Evolutionary conservation across 2,113 vertebrate species (phyloP), one percentile per base, ranked within the genome.

Genomic region (Phasianus colchicus): DNA sequence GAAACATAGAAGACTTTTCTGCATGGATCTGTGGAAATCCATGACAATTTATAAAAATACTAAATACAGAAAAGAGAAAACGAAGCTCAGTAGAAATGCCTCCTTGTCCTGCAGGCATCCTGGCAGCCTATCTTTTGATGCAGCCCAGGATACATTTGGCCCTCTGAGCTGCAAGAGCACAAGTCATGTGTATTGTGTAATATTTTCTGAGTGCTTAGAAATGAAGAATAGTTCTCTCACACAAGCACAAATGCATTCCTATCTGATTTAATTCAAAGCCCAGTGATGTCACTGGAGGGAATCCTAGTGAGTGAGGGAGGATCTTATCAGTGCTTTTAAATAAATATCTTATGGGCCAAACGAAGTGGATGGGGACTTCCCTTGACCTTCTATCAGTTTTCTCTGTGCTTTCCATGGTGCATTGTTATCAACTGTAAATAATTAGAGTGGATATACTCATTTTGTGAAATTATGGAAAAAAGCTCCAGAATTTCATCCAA

Each of bases 181-280:
- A 50, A 50, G 38, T 34, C 18, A 13, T 38, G 34, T 38, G 69
- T 58, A 29, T 58, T 74, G 22, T 52, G 21, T 54, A 27, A 6
- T 89, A 7, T 73, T 60, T 24, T 81, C 19, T 65, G 19, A 78
- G 40, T 2, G 2, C 69, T 83, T 86, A 12, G 40, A 90, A 88
- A 83, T 55, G 13, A 67, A 79, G 60, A 52, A 24, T 40, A 38
- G 54, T 64, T 75, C 86, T 48, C 64, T 79, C 6, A 48, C 14
- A 6, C 48, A 36, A 55, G 3, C 18, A 27, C 3, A 2, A 71
- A 38, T 0, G 0, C 3, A 15, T 88, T 82, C 22, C 34, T 36
- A 21, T 22, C 18, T 3, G 36, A 40, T 12, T 9, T 38, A 12
- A 85, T 72, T 43, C 17, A n/a, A 76, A 88, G 29, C 40, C 21